Conservation (phyloP, 2,113 vertebrate species). For the Pterophyllum scalare region DNA sequence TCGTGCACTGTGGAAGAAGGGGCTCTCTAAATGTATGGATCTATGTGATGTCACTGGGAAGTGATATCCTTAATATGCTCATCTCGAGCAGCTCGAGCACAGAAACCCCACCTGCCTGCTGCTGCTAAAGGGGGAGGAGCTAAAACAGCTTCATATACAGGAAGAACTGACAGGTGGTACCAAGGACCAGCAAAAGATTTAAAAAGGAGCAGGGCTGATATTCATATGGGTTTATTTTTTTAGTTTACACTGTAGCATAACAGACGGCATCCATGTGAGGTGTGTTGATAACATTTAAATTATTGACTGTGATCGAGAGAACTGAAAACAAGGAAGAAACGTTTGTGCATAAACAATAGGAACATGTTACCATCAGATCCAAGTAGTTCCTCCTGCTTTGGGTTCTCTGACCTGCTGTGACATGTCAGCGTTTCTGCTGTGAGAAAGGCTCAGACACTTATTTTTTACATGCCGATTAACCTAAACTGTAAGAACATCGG, state of each 20-base stretch:
- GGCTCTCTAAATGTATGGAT: neutral
- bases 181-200: neutral
- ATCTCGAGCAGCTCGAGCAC: neutral
- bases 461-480: neutral
- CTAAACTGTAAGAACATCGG: neutral
- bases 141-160: rapidly evolving
- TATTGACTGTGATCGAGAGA: neutral
- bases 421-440: neutral
- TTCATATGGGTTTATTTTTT: too few relatives aligned
- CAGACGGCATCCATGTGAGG: neutral
- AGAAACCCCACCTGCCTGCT: rapidly evolving
- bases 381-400: neutral
- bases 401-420: neutral
- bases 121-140: neutral
- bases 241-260: too few relatives aligned
- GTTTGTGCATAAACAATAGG: neutral
- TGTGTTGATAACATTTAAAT: neutral
- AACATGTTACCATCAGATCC: neutral
- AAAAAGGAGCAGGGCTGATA: neutral
- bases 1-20: neutral
- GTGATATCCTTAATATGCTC: neutral
- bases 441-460: neutral
- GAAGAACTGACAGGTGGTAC: neutral
- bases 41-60: neutral
- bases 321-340: neutral